Conservation (phyloP, 1,140 invertebrate species). For the Bathynomus jamesi region DNA sequence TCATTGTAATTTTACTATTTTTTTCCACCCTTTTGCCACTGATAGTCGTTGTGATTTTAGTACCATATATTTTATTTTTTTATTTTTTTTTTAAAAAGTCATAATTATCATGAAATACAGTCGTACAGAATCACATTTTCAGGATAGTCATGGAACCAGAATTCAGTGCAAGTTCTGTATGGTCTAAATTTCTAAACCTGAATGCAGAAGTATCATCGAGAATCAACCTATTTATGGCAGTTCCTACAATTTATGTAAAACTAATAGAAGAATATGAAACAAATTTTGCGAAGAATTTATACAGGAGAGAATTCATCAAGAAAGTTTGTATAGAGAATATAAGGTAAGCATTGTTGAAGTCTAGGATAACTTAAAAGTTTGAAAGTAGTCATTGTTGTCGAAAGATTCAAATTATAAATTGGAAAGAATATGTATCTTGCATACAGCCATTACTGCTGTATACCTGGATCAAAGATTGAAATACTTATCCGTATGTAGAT, state of each 20-base stretch:
- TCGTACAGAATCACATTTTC: too few species aligned
- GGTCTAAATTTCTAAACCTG: background rate
- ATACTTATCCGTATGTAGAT: too few species aligned
- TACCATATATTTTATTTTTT: background rate
- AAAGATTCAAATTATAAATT: too few species aligned
- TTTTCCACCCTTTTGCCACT: background rate
- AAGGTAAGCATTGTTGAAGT: too few species aligned
- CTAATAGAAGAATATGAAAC: constrained; percentile 69
- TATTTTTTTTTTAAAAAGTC: background rate
- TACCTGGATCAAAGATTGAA: too few species aligned
- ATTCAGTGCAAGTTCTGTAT: background rate
- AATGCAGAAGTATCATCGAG: background rate
- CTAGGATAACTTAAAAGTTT: too few species aligned
- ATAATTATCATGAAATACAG: too few species aligned
- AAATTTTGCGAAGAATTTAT: constrained; percentile 54
- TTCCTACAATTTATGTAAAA: constrained; percentile 80
- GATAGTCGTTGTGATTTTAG: background rate
- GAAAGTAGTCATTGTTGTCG: too few species aligned
- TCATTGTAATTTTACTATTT: too few species aligned
- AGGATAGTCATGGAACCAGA: background rate
- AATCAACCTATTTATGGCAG: constrained; percentile 75
- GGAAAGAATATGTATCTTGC: too few species aligned
- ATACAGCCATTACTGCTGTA: too few species aligned
- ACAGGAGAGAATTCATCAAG: constrained; percentile 58
- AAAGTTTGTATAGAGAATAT: constrained; percentile 52